phyloP scores from a whole-genome alignment of 53 echinoderm and acorn worm genomes.

The Echinarachnius parma region DNA sequence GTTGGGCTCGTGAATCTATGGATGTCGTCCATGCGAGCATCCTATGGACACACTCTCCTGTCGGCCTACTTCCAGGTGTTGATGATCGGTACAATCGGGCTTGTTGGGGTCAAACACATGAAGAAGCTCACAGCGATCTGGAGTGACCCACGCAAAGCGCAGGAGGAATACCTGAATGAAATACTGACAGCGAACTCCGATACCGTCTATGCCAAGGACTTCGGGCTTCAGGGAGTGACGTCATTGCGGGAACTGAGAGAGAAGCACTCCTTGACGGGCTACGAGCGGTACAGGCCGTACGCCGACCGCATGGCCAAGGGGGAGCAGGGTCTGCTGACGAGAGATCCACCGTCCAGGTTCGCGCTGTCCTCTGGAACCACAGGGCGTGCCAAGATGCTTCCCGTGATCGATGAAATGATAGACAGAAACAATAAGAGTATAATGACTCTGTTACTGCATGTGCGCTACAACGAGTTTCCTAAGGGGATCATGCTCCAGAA shows the following conservation, averaged over 20 bases:
- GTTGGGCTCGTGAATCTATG: too few relatives aligned
- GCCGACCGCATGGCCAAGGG: conserved; percentile 61
- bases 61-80: conserved; percentile 1
- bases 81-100: neutral
- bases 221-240: conserved; percentile 44
- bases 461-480: neutral
- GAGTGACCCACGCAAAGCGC: conserved; percentile 50
- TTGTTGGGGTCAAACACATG: neutral
- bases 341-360: conserved; percentile 33
- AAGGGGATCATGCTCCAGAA: neutral
- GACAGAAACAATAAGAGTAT: too few relatives aligned
- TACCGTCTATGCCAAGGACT: conserved; percentile 53
- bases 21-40: conserved; percentile 11
- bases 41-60: neutral
- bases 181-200: conserved; percentile 39
- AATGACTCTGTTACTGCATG: too few relatives aligned
- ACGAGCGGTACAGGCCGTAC: conserved; percentile 62
- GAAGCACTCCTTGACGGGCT: conserved; percentile 64
- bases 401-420: conserved; percentile 1
- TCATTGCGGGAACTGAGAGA: conserved; percentile 46
- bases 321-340: conserved; percentile 38
- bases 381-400: conserved; percentile 60
- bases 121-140: conserved; percentile 4
- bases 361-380: conserved; percentile 74
- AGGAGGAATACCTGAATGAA: conserved; percentile 50